Conservation (phyloP, 2,797 vertebrate genomes). For the Cheracebus regulus region DNA sequence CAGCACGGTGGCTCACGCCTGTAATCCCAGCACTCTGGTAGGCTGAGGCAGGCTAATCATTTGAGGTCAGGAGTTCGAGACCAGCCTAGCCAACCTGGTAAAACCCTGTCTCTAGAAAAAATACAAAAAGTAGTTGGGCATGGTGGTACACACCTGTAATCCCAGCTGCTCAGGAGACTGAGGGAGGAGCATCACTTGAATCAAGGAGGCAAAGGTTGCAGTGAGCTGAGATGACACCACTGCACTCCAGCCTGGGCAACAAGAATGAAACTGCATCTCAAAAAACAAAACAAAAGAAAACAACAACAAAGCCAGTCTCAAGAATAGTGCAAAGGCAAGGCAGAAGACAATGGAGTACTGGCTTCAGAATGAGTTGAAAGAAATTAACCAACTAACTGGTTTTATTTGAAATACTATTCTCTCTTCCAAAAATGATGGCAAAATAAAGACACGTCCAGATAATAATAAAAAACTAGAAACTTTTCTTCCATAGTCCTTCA, state of each 20-base stretch:
- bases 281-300: neutral
- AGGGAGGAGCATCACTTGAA: neutral
- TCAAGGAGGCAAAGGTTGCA: neutral
- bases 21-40: neutral
- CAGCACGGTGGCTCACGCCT: neutral
- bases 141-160: neutral
- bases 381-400: neutral
- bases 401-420: neutral
- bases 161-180: neutral
- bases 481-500: neutral
- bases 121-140: neutral
- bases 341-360: neutral
- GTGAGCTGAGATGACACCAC: neutral
- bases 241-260: neutral
- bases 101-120: neutral
- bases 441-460: conserved; percentile 19
- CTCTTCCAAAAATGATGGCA: neutral
- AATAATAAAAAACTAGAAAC: neutral
- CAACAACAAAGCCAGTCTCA: neutral
- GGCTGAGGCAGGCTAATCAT: neutral
- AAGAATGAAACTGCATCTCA: neutral
- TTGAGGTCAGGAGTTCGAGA: neutral
- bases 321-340: neutral
- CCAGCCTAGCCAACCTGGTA: neutral
- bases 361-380: conserved; percentile 11